Evolutionary conservation across 2,113 vertebrate species (phyloP).

Genomic region (Dendropsophus ebraccatus): DNA sequence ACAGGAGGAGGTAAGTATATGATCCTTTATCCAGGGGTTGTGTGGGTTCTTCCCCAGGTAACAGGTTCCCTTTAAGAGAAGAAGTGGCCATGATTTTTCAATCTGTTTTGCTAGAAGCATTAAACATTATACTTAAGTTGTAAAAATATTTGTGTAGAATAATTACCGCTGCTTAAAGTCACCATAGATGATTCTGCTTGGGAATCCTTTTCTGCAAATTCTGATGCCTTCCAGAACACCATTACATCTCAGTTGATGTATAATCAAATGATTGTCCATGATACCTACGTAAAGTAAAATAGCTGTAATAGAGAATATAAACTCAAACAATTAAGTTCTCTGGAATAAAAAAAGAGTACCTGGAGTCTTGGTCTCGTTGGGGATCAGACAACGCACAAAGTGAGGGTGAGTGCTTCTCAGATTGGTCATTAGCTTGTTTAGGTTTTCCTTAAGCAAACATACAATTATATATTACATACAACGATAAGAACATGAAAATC

Average conservation of each 20-base stretch:
- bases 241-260: constrained; percentile 87
- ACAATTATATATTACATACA: not conserved
- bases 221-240: constrained; percentile 88
- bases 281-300: constrained; percentile 66
- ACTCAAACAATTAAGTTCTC: not conserved
- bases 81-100: too few relatives aligned
- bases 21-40: too few relatives aligned
- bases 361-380: constrained; percentile 92
- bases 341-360: constrained; percentile 68
- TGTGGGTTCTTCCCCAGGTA: too few relatives aligned
- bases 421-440: constrained; percentile 92
- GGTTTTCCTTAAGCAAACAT: constrained; percentile 80
- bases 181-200: constrained; percentile 85
- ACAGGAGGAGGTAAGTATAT: too few relatives aligned
- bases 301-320: too few relatives aligned
- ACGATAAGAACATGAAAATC: not conserved
- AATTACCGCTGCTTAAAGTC: constrained; percentile 88
- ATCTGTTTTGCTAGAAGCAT: too few relatives aligned
- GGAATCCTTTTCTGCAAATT: constrained; percentile 89
- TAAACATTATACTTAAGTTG: too few relatives aligned
- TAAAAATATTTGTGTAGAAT: not conserved
- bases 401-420: constrained; percentile 89
- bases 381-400: constrained; percentile 91
- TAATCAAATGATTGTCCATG: constrained; percentile 86
- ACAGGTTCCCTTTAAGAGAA: too few relatives aligned